Base-by-base conservation (phyloP, 2,113 vertebrate genomes). In the Ardeotis arabs region DNA sequence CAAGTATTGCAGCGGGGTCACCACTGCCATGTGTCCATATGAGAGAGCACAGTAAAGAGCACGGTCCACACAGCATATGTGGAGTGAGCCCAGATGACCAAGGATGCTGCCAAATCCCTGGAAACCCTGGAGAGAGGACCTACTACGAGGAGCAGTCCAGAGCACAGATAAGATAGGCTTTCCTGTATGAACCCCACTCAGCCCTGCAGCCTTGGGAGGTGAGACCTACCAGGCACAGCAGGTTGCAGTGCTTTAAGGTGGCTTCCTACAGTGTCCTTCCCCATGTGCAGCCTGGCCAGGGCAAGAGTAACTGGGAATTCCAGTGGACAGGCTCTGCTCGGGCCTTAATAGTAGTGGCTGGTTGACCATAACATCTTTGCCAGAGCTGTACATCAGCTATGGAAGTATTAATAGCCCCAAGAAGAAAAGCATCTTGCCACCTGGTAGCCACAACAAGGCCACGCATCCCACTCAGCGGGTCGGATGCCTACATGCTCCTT, bases 1-100 rank as follows among this genome's bases (percentile, higher is more conserved):
- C 0, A 4, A 47, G 12, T 2, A 24, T 28, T 33, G 41, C 67
- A 56, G 59, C 1, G 0, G 53, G 24, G n/a, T 73, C 49, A 73
- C 37, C 5, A 1, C 31, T 2, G 2, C 29, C 8, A 55, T 8
- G 27, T 41, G 16, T 50, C 35, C 55, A 8, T 23, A 25, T 10
- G 2, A 44, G 24, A 45, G 35, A 19, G 19, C 45, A 28, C 29
- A 62, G 23, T 15, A 55, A 66, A 47, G 56, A 37, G 10, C 25
- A 9, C 35, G 11, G 17, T 28, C 50, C 11, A 13, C 4, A 5
- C 39, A 22, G 29, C 29, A 44, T 14, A 44, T 3, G 18, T 53
- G 37, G 49, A 66, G 39, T 9, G 22, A 41, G 17, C 60, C 28
- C 25, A 45, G 25, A 18, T 7, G 8, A 49, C 23, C 37, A 25